Percentiles rank a stretch among this genome's conserved stretches.
These are phyloP conservation scores for Elmis aenea DNA, from an alignment of 2,888 invertebrate genomes.

Conservation along the genomic window DNA sequence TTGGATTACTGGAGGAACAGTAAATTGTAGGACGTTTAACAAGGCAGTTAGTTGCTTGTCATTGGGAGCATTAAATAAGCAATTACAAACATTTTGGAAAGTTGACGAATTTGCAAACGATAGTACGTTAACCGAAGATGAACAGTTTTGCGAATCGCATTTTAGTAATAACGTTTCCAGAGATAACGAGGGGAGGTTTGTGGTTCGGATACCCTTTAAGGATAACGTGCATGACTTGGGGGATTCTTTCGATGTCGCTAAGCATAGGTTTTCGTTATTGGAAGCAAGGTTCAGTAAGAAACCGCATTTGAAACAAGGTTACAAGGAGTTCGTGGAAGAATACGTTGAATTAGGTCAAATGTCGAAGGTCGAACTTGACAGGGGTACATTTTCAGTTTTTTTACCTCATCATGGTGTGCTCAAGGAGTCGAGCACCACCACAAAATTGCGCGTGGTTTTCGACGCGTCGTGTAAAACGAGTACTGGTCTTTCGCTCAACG, in stretches of 20 bases:
- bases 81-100: slow-evolving; percentile 15
- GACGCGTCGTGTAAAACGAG: slow-evolving; percentile 5
- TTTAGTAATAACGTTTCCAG: slow-evolving; percentile 15
- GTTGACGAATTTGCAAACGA: slow-evolving; percentile 16
- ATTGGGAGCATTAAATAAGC: slow-evolving; percentile 1
- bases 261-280: slow-evolving; percentile 16
- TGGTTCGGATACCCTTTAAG: slow-evolving; percentile 21
- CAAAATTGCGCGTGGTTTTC: too few relatives aligned
- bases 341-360: slow-evolving; percentile 24
- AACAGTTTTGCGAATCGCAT: slow-evolving; percentile 19
- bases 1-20: slow-evolving; percentile 19
- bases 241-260: slow-evolving; percentile 5
- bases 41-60: too few relatives aligned
- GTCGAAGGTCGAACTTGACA: slow-evolving; percentile 6
- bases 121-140: slow-evolving; percentile 7
- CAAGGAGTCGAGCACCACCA: slow-evolving; percentile 6
- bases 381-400: too few relatives aligned
- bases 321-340: slow-evolving; percentile 23
- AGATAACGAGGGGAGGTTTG: slow-evolving; percentile 14
- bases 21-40: background rate
- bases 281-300: slow-evolving; percentile 19
- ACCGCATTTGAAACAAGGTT: slow-evolving; percentile 14
- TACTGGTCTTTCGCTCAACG: slow-evolving; percentile 9
- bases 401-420: slow-evolving; percentile 22
- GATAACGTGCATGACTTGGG: slow-evolving; percentile 9